phyloP scores from a whole-genome alignment of 2,113 vertebrate genomes.

The Tympanuchus pallidicinctus region DNA sequence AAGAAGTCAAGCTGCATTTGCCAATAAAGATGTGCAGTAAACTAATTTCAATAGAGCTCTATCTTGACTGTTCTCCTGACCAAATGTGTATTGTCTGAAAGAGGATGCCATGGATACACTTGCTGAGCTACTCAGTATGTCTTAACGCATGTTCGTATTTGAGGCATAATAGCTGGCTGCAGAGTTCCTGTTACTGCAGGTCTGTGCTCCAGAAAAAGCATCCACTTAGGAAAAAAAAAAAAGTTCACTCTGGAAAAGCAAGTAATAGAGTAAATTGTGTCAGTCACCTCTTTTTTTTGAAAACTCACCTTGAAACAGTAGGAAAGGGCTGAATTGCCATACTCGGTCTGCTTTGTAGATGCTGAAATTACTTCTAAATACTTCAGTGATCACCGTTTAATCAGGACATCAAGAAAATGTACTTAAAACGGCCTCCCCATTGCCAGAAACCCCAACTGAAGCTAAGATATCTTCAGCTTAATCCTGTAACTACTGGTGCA shows the following conservation, averaged over 20 bases:
- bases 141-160: neutral
- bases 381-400: conserved; percentile 43
- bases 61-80: neutral
- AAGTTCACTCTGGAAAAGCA: conserved; percentile 4
- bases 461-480: conserved; percentile 59
- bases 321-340: conserved; percentile 6
- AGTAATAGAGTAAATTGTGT: conserved; percentile 3
- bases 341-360: conserved; percentile 16
- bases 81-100: neutral
- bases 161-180: neutral
- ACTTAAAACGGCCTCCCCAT: conserved; percentile 56
- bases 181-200: neutral
- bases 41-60: neutral
- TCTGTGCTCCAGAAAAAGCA: neutral
- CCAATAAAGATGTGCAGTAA: neutral
- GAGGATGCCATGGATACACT: neutral
- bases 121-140: neutral
- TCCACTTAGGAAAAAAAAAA: neutral
- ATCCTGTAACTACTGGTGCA: conserved; percentile 29
- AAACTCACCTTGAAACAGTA: conserved; percentile 22
- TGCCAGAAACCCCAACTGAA: conserved; percentile 60
- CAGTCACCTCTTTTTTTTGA: neutral
- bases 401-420: conserved; percentile 56
- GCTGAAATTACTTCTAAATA: conserved; percentile 44
- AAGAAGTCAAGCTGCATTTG: neutral